Base-by-base conservation (phyloP, 2,797 vertebrate genomes). In the Pelodytes ibericus region DNA sequence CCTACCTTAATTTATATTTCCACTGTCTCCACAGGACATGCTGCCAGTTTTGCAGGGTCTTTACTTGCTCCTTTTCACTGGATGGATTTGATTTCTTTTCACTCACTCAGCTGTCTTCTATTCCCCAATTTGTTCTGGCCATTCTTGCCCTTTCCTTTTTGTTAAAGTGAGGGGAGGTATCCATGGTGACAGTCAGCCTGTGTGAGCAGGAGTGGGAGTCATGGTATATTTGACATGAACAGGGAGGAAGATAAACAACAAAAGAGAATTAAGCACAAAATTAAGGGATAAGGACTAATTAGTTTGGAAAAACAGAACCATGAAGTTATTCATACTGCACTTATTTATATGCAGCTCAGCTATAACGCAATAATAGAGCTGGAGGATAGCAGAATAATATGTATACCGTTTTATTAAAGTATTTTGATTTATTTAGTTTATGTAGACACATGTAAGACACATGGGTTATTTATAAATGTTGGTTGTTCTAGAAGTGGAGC, bases 151-250 rank as follows among this genome's bases (percentile, higher is more conserved):
- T 64, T 67, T 74, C 36, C 39, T 36, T 71, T 69, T 57, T 25
- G 76, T 85, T 80, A 81, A 84, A 80, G 83, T 89, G 85, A 85
- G 80, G 78, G 82, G 81, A 77, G 68, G 80, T 91, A 82, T 81
- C 90, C 86, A 88, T 88, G 87, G 85, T 82, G 82, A 92, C 83
- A 24, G 6, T 24, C 71, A 81, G 81, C 78, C 59, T 84, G 20
- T 53, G 74, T 68, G 18, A 64, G 71, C 24, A 68, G 22, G 57
- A 30, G 73, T 72, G 74, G 72, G 78, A 66, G 77, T 22, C 30
- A 7, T 29, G 15, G 11, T 22, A 25, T 33, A 3, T 51, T 25
- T 49, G 57, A 41, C 24, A 20, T 56, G 44, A n/a, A 7, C 26
- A 31, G 51, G 68, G 36, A 62, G 68, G 47, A 62, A 24, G 53